phyloP scores from a whole-genome alignment of 2,888 invertebrate species.

The Artemia sinica region DNA sequence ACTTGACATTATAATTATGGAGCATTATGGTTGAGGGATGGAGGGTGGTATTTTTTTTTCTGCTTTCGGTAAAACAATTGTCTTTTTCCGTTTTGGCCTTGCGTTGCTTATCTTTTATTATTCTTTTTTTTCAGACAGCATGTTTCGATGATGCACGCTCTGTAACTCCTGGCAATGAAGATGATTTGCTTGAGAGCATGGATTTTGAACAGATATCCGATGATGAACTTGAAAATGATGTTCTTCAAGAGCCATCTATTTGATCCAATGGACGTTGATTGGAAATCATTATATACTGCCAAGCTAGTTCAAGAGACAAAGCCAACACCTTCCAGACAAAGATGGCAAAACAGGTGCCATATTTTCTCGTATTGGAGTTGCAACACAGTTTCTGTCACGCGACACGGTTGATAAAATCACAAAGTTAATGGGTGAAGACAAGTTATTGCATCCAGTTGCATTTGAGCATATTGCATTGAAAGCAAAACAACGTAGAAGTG shows the following conservation, averaged over 20 bases:
- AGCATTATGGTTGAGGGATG: too few species aligned
- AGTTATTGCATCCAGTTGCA: constrained; percentile 4
- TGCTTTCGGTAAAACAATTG: too few species aligned
- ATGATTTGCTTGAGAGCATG: constrained; percentile 51
- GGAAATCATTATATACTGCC: background rate
- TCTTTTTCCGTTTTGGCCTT: too few species aligned
- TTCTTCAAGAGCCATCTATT: constrained; percentile 11
- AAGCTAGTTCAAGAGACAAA: background rate
- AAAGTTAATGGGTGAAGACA: background rate
- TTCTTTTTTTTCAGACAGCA: too few species aligned
- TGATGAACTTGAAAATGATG: constrained; percentile 66
- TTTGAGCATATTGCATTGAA: constrained; percentile 5
- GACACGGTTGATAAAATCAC: background rate
- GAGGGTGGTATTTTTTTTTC: too few species aligned
- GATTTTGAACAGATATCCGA: constrained; percentile 81
- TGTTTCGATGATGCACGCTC: too few species aligned
- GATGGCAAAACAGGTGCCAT: background rate
- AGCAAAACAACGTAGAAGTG: background rate
- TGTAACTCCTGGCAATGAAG: constrained; percentile 33
- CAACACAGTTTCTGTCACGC: background rate
- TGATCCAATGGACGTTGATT: constrained; percentile 8
- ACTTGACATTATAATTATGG: too few species aligned
- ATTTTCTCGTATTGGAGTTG: constrained; percentile 2
- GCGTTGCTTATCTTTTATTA: too few species aligned
- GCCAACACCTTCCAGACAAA: background rate